These are phyloP conservation scores for Ibycter americanus DNA, from an alignment of 2,797 vertebrate genomes.

Conservation along the genomic window DNA sequence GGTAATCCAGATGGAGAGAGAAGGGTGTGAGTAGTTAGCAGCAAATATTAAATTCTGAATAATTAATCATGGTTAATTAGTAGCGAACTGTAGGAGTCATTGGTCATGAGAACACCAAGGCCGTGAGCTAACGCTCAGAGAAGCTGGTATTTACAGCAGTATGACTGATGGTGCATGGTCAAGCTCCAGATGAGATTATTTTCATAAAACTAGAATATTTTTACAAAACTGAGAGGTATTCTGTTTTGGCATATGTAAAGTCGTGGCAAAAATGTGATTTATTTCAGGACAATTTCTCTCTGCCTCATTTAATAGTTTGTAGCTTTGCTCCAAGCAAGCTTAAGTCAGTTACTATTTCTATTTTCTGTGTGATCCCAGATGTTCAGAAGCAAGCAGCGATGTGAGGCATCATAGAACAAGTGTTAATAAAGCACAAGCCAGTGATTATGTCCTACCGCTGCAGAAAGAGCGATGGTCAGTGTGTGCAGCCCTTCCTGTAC, in stretches of 20 bases:
- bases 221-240: background rate
- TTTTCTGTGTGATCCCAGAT: background rate
- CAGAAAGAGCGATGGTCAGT: background rate
- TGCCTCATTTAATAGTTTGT: background rate
- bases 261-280: background rate
- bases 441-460: background rate
- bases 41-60: background rate
- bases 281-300: background rate
- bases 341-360: background rate
- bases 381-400: background rate
- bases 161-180: background rate
- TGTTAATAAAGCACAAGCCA: background rate
- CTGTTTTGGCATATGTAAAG: background rate
- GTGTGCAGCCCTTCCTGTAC: constrained; percentile 1
- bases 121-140: background rate
- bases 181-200: background rate
- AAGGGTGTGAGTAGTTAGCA: background rate
- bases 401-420: background rate
- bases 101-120: background rate
- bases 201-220: background rate
- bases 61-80: background rate
- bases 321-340: background rate
- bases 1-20: background rate
- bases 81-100: background rate
- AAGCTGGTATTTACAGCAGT: background rate